Conservation (phyloP, 2,113 vertebrate species). For the Polypterus senegalus region DNA sequence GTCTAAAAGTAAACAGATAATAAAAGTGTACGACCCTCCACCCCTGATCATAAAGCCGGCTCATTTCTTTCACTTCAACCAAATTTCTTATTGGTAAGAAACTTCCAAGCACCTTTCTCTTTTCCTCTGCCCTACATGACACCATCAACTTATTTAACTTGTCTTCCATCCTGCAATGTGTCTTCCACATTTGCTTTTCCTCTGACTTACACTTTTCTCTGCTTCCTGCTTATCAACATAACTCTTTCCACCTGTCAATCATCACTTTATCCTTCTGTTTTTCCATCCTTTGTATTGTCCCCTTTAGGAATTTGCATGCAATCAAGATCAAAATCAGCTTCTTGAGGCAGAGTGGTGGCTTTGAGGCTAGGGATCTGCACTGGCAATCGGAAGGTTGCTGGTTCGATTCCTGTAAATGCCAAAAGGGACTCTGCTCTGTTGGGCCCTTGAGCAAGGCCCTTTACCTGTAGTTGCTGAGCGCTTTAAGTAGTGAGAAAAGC, state of each 20-base stretch:
- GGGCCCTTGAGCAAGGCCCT: no score
- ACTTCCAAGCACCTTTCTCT: neutral
- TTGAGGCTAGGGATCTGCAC: no score
- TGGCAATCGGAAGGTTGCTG: no score
- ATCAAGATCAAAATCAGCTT: neutral
- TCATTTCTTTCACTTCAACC: neutral
- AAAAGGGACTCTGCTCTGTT: no score
- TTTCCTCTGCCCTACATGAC: neutral
- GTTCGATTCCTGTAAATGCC: no score
- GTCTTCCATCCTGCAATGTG: neutral
- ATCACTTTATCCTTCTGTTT: neutral
- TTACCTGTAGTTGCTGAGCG: no score
- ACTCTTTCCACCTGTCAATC: neutral
- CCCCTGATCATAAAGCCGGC: neutral
- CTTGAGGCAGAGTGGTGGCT: neutral
- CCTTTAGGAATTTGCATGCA: neutral
- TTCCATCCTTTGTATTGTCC: neutral
- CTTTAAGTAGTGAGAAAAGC: no score
- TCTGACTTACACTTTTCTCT: neutral
- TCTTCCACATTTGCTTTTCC: neutral
- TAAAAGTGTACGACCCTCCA: neutral
- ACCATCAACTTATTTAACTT: neutral
- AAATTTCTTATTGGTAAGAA: neutral
- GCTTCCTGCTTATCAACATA: neutral
- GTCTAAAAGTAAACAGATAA: no score